phyloP scores from a whole-genome alignment of 2,113 vertebrate species.

The Nycticebus coucang region DNA sequence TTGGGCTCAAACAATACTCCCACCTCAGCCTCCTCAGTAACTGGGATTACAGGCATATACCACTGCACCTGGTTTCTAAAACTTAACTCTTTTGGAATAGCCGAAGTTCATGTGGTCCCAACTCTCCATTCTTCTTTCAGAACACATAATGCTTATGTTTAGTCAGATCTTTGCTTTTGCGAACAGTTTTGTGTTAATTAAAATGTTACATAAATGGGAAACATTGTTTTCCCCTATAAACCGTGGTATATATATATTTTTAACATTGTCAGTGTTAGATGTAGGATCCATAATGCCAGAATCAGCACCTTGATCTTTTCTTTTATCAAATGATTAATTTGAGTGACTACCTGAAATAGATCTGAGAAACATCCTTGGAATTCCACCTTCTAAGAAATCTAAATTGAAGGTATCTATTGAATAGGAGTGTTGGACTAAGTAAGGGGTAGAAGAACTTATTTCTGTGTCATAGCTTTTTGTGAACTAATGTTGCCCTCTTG shows the following conservation, averaged over 20 bases:
- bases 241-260: neutral
- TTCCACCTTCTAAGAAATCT: neutral
- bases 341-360: neutral
- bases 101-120: neutral
- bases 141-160: neutral
- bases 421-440: neutral
- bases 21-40: too few species aligned
- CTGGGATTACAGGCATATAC: too few species aligned
- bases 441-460: neutral
- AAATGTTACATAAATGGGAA: neutral
- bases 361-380: neutral
- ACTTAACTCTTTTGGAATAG: neutral
- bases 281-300: neutral
- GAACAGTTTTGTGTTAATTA: constrained; percentile 18
- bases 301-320: neutral
- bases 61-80: too few species aligned
- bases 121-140: neutral
- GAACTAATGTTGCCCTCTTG: neutral
- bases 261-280: neutral
- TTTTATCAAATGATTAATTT: neutral
- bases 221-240: neutral
- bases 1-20: too few species aligned
- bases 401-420: neutral
- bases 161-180: constrained; percentile 3
- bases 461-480: neutral